Base-by-base conservation (phyloP, 2,113 vertebrate genomes). In the Rhabdomys dilectus region DNA sequence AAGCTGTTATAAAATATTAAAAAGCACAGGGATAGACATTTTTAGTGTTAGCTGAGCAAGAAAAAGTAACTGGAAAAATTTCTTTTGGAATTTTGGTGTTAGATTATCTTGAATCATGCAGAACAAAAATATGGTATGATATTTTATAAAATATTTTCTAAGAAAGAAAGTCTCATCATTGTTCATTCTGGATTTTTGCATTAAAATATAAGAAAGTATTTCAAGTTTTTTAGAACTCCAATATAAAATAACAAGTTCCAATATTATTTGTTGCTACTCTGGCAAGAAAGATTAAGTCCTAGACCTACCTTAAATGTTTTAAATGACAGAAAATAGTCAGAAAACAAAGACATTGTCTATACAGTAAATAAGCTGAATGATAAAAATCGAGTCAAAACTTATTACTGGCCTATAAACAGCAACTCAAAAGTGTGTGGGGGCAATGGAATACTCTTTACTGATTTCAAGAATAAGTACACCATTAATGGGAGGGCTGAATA, bases 391-490 rank as follows among this genome's bases (percentile, higher is more conserved):
- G 31, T 24, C 64, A 56, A 94, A 45, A 90, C 48, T 34, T 91
- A 48, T 91, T 91, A 56, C 51, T 80, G 93, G 72, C 58, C 88
- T 29, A 77, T 26, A 88, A 88, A 58, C 21, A 62, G 29, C 0
- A 0, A 93, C 53, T 93, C 90, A 56, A 62, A 88, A 84, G 96
- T 88, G 62, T 85, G 60, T 80, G 48, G n/a, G 29, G 1, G 39
- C 88, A 91, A 93, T 84, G 48, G 92, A 96, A 93, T 76, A 58
- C 17, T 45, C 26, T 90, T 31, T 89, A 85, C 70, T 75, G 92
- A 93, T 92, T 96, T 92, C 78, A 97, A 76, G 80, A 80, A 93
- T 93, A 92, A 93, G 39, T 84, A 77, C 73, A 89, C 72, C 85
- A 80, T 95, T 88, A 88, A 92, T 45, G 29, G 77, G 66, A 95